A percentile compares a stretch with the other conserved stretches of the same genome.
These are phyloP conservation scores for Bombus consobrinus DNA, from an alignment of 1,140 invertebrate species.

Conservation along the genomic window DNA sequence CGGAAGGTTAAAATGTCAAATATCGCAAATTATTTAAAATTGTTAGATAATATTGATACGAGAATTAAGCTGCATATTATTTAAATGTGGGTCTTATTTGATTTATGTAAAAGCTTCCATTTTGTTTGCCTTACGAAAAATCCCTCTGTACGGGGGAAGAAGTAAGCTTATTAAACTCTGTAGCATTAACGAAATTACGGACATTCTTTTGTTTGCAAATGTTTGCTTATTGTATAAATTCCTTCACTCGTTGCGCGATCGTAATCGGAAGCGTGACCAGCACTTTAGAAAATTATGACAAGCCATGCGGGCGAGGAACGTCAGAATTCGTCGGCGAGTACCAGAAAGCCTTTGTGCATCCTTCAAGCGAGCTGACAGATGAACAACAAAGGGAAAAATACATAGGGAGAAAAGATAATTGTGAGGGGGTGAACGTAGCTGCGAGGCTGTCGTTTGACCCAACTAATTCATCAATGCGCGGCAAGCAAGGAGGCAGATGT, in stretches of 20 bases:
- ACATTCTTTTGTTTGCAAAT: not conserved
- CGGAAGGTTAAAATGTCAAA: not conserved
- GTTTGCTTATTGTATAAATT: not conserved
- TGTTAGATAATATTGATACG: not conserved
- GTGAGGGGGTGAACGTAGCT: slow-evolving; percentile 17
- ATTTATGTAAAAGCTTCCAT: not conserved
- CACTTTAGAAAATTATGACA: slow-evolving; percentile 45
- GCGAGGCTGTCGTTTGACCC: slow-evolving; percentile 38
- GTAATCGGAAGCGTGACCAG: slow-evolving; percentile 22
- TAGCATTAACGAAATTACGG: not conserved
- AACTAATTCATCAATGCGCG: not conserved
- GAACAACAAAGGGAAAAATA: slow-evolving; percentile 43
- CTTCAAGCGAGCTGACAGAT: slow-evolving; percentile 43
- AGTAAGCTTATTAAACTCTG: not conserved
- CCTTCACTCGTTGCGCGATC: not conserved
- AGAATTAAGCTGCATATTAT: not conserved
- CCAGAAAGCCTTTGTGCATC: slow-evolving; percentile 31
- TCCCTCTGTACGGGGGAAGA: not conserved
- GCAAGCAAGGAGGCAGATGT: not conserved
- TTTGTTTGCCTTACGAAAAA: not conserved
- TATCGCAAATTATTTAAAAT: not conserved
- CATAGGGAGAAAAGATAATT: slow-evolving; percentile 44
- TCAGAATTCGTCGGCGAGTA: slow-evolving; percentile 15
- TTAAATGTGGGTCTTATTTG: not conserved
- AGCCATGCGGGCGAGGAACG: not conserved